These are phyloP conservation scores for Poecilia gillii DNA, from an alignment of 2,797 vertebrate genomes.

Conservation along the genomic window DNA sequence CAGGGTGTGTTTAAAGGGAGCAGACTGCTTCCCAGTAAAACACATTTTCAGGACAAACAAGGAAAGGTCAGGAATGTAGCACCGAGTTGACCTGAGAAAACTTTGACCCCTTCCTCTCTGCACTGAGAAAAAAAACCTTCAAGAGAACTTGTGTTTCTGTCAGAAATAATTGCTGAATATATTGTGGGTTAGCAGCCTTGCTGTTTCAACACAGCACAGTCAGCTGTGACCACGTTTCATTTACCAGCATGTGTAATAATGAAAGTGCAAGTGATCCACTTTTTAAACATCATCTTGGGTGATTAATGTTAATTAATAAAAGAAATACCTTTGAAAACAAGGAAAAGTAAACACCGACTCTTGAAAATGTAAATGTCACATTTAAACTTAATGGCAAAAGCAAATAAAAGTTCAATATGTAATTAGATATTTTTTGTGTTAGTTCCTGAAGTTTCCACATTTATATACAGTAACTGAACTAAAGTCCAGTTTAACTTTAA, in stretches of 20 bases:
- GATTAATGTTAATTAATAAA: not conserved
- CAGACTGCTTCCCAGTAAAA: slow-evolving; percentile 28
- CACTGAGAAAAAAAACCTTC: slow-evolving; percentile 26
- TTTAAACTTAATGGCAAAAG: not conserved
- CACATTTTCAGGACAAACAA: slow-evolving; percentile 62
- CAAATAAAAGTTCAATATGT: not conserved
- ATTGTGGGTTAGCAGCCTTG: slow-evolving; percentile 18
- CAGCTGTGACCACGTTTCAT: not conserved
- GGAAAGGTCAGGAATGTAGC: slow-evolving; percentile 72
- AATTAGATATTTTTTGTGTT: not conserved
- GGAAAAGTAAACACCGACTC: not conserved
- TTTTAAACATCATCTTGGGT: not conserved
- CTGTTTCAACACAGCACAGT: not conserved
- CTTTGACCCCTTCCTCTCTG: slow-evolving; percentile 41
- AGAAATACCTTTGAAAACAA: not conserved
- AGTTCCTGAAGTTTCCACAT: not conserved
- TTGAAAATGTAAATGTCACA: not conserved
- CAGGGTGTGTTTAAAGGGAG: slow-evolving; percentile 18
- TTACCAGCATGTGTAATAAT: not conserved
- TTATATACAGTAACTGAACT: not conserved
- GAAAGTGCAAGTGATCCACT: not conserved
- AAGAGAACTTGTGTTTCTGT: slow-evolving; percentile 41
- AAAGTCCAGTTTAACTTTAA: not conserved
- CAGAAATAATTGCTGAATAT: slow-evolving; percentile 25
- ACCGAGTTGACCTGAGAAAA: slow-evolving; percentile 51